Base-by-base conservation (phyloP, 2,888 invertebrate genomes). In the Temnothorax ravouxi region DNA sequence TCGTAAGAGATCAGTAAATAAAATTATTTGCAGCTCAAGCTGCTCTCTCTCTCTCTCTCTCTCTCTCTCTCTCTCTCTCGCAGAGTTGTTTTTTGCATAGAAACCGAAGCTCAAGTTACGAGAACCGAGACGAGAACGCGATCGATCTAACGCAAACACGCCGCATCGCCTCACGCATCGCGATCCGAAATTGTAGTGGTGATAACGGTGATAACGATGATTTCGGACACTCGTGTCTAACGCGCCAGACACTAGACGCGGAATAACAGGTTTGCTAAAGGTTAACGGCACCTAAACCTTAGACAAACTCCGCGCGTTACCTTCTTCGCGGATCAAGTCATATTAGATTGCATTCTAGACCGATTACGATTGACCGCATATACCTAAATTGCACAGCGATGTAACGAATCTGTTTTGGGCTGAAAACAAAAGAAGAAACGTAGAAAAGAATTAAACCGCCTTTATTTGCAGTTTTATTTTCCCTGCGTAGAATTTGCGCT, bases 201-300 rank as follows among this genome's bases (percentile, higher is more conserved):
- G 66, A 77, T 54, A 77, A 77, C 44, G 54, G n/a, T 56, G 25
- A 34, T 34, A 34, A 34, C 34, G 34, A 34, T 34, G 6, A 67
- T 67, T 67, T 56, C 54, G 54, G 15, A n/a, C 34, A 54, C 29
- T 67, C 52, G 8, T 6, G n/a, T 77, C 25, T 54, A 67, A 41
- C 52, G 38, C 77, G 67, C 54, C 54, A 66, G 54, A n/a, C 54
- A 54, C 54, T 52, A 52, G 21, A 41, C 52, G 52, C 38, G 21
- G 38, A 41, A 66, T 66, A 76, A 52, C 66, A 66, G 50, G 34
- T 75, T 76, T 44, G 18, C n/a, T 29, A 38, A 62, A 52, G 50
- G 62, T 75, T 47, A 64, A 75, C 64, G 25, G 66, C 74, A 47
- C 29, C 29, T 29, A 29, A 29, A 29, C 29, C 52, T 76, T 66